Base-by-base conservation (phyloP, 2,797 vertebrate genomes). In the Moxostoma hubbsi region DNA sequence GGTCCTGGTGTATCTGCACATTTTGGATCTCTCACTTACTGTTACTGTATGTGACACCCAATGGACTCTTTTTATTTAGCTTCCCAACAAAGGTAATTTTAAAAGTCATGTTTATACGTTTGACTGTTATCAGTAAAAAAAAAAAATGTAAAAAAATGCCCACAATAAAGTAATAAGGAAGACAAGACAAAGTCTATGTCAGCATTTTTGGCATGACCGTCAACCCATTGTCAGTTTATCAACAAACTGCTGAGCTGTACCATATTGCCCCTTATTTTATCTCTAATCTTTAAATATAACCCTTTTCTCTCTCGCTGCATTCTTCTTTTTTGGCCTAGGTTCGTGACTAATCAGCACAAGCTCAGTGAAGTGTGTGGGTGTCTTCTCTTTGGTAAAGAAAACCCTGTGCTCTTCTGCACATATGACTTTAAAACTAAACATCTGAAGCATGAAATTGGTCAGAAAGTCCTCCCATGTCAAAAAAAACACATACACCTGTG, bases 341-440 rank as follows among this genome's bases (percentile, higher is more conserved):
- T 71, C 73, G 81, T 78, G 85, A 59, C 81, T 90, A 91, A 90
- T 90, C 84, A 89, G 89, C 79, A 81, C 77, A 82, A 87, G 86
- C 81, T 82, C 64, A 79, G 83, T 86, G 81, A 85, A 82, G 84
- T 86, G 85, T 24, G 83, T 87, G 86, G 84, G 89, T 86, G 90
- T 87, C 74, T 88, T 87, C 87, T 83, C 82, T 84, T 64, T 78
- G 84, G 87, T 86, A 88, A 87, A 36, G 83, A 87, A 73, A 87
- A 85, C 65, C 87, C 80, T 81, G 79, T 75, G 75, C 87, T 88
- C 86, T 86, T 86, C 36, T 57, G 83, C 83, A 80, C 79, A 61
- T 75, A 46, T 46, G 68, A 66, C 73, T 82, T 82, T 82, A 61
- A 82, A 67, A 73, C 68, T 77, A 68, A 51, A 69, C 72, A 57